These are phyloP conservation scores for Ernsta delagoae DNA, from an alignment of 2,888 invertebrate genomes.

Conservation along the genomic window DNA sequence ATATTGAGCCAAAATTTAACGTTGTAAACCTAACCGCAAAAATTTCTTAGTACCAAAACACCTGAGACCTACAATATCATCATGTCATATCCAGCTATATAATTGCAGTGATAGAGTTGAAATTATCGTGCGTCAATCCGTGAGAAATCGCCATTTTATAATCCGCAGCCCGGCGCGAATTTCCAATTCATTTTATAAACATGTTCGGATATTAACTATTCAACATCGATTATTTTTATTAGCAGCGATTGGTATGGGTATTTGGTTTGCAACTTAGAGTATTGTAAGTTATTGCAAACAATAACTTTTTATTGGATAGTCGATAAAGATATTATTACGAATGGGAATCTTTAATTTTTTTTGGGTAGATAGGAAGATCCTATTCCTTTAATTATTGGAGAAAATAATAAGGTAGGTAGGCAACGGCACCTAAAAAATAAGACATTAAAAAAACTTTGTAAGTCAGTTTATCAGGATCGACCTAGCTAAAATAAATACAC, in stretches of 20 bases:
- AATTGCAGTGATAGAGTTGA: slow-evolving; percentile 15
- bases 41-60: slow-evolving; percentile 4
- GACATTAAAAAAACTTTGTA: too few species aligned
- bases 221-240: slow-evolving; percentile 25
- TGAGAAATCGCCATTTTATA: slow-evolving; percentile 29
- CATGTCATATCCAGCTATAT: slow-evolving; percentile 11
- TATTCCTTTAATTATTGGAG: too few species aligned
- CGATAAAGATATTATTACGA: neutral
- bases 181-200: slow-evolving; percentile 35
- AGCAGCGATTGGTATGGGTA: neutral
- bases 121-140: slow-evolving; percentile 6
- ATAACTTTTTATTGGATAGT: slow-evolving; percentile 11
- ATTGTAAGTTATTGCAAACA: too few species aligned
- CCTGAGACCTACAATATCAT: slow-evolving; percentile 4
- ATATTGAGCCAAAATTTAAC: slow-evolving; percentile 23
- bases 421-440: too few species aligned
- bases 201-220: slow-evolving; percentile 20
- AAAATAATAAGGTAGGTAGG: too few species aligned
- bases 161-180: slow-evolving; percentile 7
- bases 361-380: too few species aligned
- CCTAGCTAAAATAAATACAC: too few species aligned
- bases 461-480: too few species aligned
- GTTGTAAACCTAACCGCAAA: slow-evolving; percentile 10
- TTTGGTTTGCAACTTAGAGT: neutral
- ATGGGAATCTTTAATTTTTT: too few species aligned